These are phyloP conservation scores for Lithosia quadra DNA, from an alignment of 2,888 invertebrate species.

Conservation along the genomic window DNA sequence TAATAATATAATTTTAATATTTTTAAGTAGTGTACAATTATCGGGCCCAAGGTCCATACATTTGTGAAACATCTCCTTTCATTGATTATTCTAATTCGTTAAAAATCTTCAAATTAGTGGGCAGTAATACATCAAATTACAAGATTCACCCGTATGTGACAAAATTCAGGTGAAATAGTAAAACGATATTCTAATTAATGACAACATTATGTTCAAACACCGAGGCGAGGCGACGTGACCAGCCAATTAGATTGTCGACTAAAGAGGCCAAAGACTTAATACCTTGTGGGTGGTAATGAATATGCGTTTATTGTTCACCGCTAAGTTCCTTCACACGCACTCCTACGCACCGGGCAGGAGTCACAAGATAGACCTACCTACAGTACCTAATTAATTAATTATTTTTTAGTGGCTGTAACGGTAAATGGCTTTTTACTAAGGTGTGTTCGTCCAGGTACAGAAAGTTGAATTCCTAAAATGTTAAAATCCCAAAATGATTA, in stretches of 20 bases:
- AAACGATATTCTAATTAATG: slow-evolving; percentile 19
- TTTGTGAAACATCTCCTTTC: no score
- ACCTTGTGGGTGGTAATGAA: slow-evolving; percentile 49
- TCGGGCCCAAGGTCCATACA: no score
- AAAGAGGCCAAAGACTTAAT: slow-evolving; percentile 23
- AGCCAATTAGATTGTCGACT: slow-evolving; percentile 25
- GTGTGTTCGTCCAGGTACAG: no score
- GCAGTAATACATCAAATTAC: no score
- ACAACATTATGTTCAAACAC: slow-evolving; percentile 24
- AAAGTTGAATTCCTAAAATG: no score
- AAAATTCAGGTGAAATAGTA: not conserved
- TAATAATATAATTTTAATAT: no score
- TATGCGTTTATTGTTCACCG: slow-evolving; percentile 31
- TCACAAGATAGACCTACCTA: not conserved
- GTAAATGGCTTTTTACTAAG: not conserved
- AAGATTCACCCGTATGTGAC: no score
- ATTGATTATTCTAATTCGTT: no score
- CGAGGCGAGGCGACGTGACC: slow-evolving; percentile 25
- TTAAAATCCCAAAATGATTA: no score
- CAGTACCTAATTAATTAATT: not conserved
- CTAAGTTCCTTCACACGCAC: slow-evolving; percentile 62
- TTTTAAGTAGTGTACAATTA: no score
- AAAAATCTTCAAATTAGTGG: no score
- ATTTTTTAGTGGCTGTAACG: not conserved
- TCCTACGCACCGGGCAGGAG: slow-evolving; percentile 46